These are phyloP conservation scores for Chromoteleia sp. DNA, from an alignment of 2,888 invertebrate species.

Conservation along the genomic window DNA sequence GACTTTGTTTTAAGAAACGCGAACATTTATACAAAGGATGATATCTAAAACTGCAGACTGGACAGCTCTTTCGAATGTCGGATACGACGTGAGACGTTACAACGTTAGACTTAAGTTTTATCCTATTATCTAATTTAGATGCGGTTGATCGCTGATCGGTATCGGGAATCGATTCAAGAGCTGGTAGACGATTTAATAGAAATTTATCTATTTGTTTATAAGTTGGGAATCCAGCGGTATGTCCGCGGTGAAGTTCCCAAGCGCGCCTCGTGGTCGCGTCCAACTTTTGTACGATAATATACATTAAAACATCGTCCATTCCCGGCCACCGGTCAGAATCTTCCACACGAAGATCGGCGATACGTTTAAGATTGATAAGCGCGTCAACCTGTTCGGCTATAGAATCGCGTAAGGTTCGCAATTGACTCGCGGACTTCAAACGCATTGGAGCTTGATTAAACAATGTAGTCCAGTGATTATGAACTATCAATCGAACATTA, in stretches of 20 bases:
- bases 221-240: neutral
- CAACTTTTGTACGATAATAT: neutral
- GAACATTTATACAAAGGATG: slow-evolving; percentile 14
- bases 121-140: too few species aligned
- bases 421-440: neutral
- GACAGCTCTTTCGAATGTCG: neutral
- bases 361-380: neutral
- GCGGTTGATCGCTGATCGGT: neutral
- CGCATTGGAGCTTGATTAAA: neutral
- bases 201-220: slow-evolving; percentile 1
- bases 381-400: slow-evolving; percentile 2
- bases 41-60: neutral
- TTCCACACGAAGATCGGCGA: neutral
- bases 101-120: neutral
- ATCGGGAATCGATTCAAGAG: slow-evolving; percentile 3
- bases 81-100: slow-evolving; percentile 12
- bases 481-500: neutral
- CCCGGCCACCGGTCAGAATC: neutral
- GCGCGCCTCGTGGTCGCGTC: slow-evolving; percentile 15
- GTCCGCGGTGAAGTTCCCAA: slow-evolving; percentile 5
- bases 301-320: neutral
- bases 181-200: neutral
- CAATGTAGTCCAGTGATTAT: neutral
- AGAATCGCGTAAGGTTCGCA: slow-evolving; percentile 8
- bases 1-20: neutral